Conservation (phyloP, 2,113 vertebrate genomes). For the Crotalus tigris region DNA sequence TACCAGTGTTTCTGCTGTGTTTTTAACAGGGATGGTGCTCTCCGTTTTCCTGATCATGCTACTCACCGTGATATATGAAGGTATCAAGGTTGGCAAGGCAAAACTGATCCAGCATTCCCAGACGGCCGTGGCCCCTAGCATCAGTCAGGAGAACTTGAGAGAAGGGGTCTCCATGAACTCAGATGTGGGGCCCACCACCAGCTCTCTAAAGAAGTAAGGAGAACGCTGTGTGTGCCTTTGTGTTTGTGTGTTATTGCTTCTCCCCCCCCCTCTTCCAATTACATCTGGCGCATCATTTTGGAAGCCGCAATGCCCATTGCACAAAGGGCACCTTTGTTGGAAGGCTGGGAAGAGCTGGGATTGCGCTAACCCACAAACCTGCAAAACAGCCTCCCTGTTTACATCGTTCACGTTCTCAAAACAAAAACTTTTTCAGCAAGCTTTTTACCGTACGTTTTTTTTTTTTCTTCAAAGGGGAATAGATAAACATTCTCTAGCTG, state of each 20-base stretch:
- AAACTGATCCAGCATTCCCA: constrained; percentile 63
- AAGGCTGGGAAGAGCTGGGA: neutral
- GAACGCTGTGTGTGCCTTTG: neutral
- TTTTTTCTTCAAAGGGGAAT: neutral
- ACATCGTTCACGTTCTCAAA: neutral
- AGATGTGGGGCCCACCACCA: neutral
- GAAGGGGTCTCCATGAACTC: constrained; percentile 14
- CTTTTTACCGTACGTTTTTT: neutral
- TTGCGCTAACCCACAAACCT: neutral
- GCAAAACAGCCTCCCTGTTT: neutral
- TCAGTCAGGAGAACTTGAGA: constrained; percentile 53
- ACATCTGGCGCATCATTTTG: neutral
- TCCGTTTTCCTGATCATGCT: constrained; percentile 84
- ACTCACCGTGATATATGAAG: constrained; percentile 83
- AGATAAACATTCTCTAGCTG: neutral
- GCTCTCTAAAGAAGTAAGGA: constrained; percentile 30
- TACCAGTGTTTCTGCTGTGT: neutral
- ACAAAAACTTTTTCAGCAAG: neutral
- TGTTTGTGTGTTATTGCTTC: neutral
- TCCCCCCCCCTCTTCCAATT: neutral
- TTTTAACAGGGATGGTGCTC: constrained; percentile 79
- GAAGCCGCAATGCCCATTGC: neutral
- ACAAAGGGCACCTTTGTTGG: neutral
- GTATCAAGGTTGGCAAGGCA: constrained; percentile 83
- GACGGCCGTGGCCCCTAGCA: constrained; percentile 23